These are phyloP conservation scores for Sarcophilus harrisii DNA, from an alignment of 2,797 vertebrate genomes.

Conservation along the genomic window DNA sequence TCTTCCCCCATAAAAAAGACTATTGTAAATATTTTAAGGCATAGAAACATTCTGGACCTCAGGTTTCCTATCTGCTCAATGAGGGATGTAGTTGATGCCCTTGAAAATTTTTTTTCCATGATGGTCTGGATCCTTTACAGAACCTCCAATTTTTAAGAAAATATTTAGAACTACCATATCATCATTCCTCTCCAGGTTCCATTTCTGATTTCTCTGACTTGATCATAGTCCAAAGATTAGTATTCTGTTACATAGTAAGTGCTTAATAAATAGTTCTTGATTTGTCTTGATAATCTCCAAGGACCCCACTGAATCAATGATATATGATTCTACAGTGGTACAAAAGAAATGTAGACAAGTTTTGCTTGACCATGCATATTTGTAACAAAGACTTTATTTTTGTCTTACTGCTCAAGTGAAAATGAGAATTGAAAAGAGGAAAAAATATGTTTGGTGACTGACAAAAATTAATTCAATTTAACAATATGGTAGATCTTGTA, in stretches of 20 bases:
- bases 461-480: no score
- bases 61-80: background rate
- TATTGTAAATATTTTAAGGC: background rate
- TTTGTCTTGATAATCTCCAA: background rate
- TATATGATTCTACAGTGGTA: background rate
- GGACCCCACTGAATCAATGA: background rate
- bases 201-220: background rate
- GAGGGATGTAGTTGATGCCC: background rate
- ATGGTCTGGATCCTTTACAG: background rate
- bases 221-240: background rate
- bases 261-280: background rate
- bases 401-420: background rate
- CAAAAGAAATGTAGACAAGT: background rate
- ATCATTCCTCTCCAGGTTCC: background rate
- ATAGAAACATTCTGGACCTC: background rate
- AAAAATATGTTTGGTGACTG: no score
- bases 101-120: background rate
- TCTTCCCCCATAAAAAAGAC: no score
- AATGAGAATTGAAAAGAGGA: background rate
- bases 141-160: background rate
- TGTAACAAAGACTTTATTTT: background rate
- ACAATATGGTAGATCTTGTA: no score
- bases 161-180: background rate
- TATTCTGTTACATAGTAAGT: background rate
- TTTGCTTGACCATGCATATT: background rate